Percentiles rank a stretch among this genome's conserved stretches.
These are phyloP conservation scores for Garra rufa DNA, from an alignment of 2,113 vertebrate genomes.

Conservation along the genomic window DNA sequence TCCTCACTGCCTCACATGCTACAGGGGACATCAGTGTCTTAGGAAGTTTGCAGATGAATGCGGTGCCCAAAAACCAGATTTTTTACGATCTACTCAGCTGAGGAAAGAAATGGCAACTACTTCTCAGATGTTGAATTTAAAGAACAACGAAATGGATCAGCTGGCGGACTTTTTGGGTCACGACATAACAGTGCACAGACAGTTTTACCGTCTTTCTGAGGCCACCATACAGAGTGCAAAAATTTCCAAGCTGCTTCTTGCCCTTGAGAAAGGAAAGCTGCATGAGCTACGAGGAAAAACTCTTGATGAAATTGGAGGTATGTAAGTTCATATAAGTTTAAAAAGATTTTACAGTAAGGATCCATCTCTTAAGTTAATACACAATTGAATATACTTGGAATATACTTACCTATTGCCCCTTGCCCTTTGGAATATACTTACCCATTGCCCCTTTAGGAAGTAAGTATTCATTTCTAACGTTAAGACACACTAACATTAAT, in stretches of 20 bases:
- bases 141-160: neutral
- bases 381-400: no score
- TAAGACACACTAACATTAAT: no score
- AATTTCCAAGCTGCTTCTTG: conserved; percentile 10
- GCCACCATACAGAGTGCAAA: neutral
- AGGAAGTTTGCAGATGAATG: neutral
- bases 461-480: no score
- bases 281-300: neutral
- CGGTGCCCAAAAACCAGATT: neutral
- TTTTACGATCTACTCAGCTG: neutral
- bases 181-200: neutral
- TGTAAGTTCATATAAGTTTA: neutral
- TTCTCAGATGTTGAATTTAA: neutral
- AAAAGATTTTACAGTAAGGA: no score
- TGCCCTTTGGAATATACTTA: no score
- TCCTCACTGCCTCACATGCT: neutral
- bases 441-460: no score
- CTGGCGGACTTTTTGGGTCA: conserved; percentile 8
- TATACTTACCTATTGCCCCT: no score
- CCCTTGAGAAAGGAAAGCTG: conserved; percentile 6
- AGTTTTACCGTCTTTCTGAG: neutral
- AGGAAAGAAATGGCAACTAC: neutral
- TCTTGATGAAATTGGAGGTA: neutral
- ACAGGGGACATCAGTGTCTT: conserved; percentile 1
- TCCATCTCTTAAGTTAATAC: no score